Base-by-base conservation (phyloP, 2,113 vertebrate genomes). In the Prolemur simus region DNA sequence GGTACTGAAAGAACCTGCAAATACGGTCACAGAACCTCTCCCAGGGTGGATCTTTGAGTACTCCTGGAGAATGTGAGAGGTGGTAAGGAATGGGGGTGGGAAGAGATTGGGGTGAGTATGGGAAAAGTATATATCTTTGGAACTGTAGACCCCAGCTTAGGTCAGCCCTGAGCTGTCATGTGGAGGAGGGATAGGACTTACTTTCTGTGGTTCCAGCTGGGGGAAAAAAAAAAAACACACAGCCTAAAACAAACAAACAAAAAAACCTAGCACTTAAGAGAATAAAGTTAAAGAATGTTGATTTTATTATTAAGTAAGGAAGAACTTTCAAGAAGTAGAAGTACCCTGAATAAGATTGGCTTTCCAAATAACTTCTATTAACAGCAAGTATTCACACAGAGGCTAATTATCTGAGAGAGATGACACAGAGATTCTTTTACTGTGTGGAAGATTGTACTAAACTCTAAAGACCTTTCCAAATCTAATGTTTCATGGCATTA, bases 301-400 rank as follows among this genome's bases (percentile, higher is more conserved):
- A 86, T 82, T 80, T 90, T 23, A 82, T 58, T 89, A 81, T 87
- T 74, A 94, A 86, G 6, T 47, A 76, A 89, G 15, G 20, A 71
- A 84, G 29, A 58, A 54, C 6, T 92, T 95, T 87, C 9, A 89
- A 54, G 29, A 80, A 3, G 5, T 77, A 60, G 47, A 90, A 64
- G 12, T 77, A 86, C 13, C 34, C 37, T 17, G 74, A 45, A 82
- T 82, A 47, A 77, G 18, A 63, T 66, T 89, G 11, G 6, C 47
- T 97, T 95, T 96, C 87, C 92, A 89, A 92, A 90, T 85, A 84
- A 84, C 64, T 86, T 80, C 68, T 60, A 56, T 60, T 71, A 95
- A 66, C 27, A 95, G 49, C 85, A 90, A 96, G 52, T 88, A 39
- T 89, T 96, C 87, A 78, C 83, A 64, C 14, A 34, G 52, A 91